phyloP scores from a whole-genome alignment of 2,113 vertebrate genomes.

The human (Homo sapiens) region GRCh38 chr1:74999501-75000000 shows the following conservation, averaged over 20 bases:
- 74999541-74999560: not conserved
- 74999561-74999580: not conserved
- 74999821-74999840: not conserved
- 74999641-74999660: not conserved
- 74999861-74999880: not conserved
- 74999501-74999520: not conserved
- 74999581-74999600: not conserved
- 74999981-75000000: not conserved
- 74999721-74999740: not conserved
- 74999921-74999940: not conserved
- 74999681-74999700: not conserved
- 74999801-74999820: not conserved
- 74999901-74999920: not conserved
- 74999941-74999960: not conserved
- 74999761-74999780: not conserved
- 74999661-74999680: not conserved
- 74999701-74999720: not conserved
- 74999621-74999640: not conserved
- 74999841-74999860: not conserved
- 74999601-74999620: not conserved
- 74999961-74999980: not conserved
- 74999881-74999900: not conserved
- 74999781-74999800: not conserved
- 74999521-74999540: not conserved
- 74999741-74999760: not conserved